Base-by-base conservation (phyloP, 2,113 vertebrate genomes). In the Arothron firmamentum region DNA sequence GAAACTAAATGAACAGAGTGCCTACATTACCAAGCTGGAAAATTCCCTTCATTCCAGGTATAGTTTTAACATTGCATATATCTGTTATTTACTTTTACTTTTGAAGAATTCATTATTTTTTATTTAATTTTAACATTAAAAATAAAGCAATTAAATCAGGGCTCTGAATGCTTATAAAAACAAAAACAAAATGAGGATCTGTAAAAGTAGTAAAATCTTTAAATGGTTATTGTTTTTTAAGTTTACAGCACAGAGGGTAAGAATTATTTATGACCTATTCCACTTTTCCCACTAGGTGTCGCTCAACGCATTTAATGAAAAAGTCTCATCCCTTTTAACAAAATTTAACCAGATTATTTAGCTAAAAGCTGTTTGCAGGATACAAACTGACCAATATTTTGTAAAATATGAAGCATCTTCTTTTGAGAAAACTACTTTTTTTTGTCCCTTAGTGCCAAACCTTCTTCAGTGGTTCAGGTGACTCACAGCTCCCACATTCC, bases 1-100 rank as follows among this genome's bases (percentile, higher is more conserved):
- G 70, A 91, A 84, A 61, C 65, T 91, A 60, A 70, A 73, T 62
- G 90, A 92, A 69, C 88, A 90, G 75, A 88, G 77, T 4, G 73
- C 65, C 21, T 89, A 91, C 82, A 91, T 92, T 62, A 15, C 81
- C 12, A 90, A 90, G 50, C 85, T 93, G 72, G 90, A 92, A 74
- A 81, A 65, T 55, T 66, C 81, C 31, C 78, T 90, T 67, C 85
- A 88, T 52, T 80, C 81, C 62, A 90, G 90, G 91, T 92, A 88
- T 3, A 20, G 31, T 11, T n/a, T 49, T 3, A 10, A 8, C 16
- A 19, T 12, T 7, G 11, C 2, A 14, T 43, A 18, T 8, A 49
- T 18, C 6, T 49, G 8, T 9, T 18, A 9, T 2, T 48, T n/a
- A 45, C 1, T 11, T 5, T 15, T 45, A 5, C 4, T 5, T 14